Percentiles rank a stretch among this genome's conserved stretches.
These are phyloP conservation scores for Clunio marinus DNA, from an alignment of 2,888 invertebrate genomes.

Conservation along the genomic window DNA sequence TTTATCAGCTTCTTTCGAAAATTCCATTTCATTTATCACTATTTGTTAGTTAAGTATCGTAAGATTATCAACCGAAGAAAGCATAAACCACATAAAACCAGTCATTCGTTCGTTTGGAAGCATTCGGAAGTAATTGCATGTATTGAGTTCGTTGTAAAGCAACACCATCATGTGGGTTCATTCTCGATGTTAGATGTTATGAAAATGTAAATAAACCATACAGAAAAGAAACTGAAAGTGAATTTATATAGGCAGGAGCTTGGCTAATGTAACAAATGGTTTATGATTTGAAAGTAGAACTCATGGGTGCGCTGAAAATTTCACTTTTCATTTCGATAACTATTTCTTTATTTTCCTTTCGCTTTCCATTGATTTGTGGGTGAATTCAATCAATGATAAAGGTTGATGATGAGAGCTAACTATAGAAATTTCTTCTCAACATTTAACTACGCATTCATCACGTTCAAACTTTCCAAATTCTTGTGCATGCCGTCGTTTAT, in stretches of 20 bases:
- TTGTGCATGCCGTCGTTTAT: too few species aligned
- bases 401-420: not conserved
- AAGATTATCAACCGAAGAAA: too few species aligned
- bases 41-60: not conserved
- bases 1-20: too few species aligned
- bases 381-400: slow-evolving; percentile 7
- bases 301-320: not conserved
- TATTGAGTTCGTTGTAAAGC: not conserved
- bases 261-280: slow-evolving; percentile 8
- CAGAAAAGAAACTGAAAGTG: slow-evolving; percentile 34
- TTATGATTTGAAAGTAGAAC: slow-evolving; percentile 35
- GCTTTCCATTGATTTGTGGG: slow-evolving; percentile 17
- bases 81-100: too few species aligned
- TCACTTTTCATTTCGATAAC: slow-evolving; percentile 9
- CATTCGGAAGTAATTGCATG: slow-evolving; percentile 36
- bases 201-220: slow-evolving; percentile 3
- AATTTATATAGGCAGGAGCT: slow-evolving; percentile 8
- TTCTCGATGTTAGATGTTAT: slow-evolving; percentile 27
- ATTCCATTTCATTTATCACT: too few species aligned
- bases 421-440: not conserved
- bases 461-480: slow-evolving; percentile 18
- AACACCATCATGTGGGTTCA: slow-evolving; percentile 24
- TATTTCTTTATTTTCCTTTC: slow-evolving; percentile 23
- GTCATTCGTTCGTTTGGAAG: not conserved
- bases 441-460: not conserved